Percentiles rank a stretch among this genome's conserved stretches.
Evolutionary conservation across 2,113 vertebrate genomes (phyloP).

Genomic region (Arvicanthis niloticus): DNA sequence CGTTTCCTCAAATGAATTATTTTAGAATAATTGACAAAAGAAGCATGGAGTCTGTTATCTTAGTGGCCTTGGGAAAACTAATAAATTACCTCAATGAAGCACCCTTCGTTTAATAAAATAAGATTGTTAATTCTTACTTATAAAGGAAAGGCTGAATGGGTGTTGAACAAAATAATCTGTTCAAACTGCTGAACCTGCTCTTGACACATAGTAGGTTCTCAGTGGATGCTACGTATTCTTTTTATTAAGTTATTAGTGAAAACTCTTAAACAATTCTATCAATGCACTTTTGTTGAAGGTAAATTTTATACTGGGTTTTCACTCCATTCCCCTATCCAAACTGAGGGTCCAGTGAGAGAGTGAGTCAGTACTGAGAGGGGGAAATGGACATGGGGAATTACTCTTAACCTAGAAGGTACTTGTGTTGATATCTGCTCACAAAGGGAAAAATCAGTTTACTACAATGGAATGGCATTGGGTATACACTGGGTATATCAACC

Average conservation of each 20-base stretch:
- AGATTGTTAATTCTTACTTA: background rate
- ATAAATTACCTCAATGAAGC: conserved; percentile 4
- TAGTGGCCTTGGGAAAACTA: conserved; percentile 15
- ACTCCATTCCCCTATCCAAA: too few species aligned
- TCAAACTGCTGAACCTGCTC: background rate
- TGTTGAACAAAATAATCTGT: background rate
- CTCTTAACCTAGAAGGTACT: background rate
- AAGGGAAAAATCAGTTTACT: background rate
- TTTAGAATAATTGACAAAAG: background rate
- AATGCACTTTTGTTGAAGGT: background rate
- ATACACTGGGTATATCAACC: background rate
- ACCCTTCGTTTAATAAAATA: background rate
- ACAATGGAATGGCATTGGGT: too few species aligned
- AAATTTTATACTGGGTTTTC: background rate
- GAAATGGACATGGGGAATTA: background rate
- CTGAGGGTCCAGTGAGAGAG: background rate
- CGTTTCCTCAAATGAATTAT: background rate
- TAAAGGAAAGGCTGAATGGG: background rate
- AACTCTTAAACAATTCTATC: background rate
- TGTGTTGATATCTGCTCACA: background rate
- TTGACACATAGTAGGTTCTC: background rate
- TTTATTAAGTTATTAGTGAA: background rate
- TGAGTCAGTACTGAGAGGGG: background rate
- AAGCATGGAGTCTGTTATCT: background rate
- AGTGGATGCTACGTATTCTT: background rate